These are phyloP conservation scores for Aspidapion aeneum DNA, from an alignment of 2,888 invertebrate species.

Conservation along the genomic window DNA sequence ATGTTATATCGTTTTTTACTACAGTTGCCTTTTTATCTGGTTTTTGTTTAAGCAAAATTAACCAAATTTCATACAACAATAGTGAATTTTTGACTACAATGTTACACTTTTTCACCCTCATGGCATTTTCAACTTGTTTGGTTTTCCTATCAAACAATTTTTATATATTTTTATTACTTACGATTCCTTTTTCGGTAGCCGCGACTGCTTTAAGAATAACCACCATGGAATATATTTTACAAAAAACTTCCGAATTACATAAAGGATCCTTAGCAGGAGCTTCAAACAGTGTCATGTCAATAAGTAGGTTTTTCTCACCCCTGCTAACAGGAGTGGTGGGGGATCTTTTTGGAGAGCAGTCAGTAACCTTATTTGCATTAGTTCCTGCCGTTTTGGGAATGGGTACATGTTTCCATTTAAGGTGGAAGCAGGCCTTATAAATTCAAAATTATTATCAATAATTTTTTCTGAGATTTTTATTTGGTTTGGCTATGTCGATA, in stretches of 20 bases:
- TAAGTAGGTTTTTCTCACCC: conserved; percentile 59
- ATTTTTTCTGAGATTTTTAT: conserved; percentile 56
- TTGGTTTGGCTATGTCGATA: conserved; percentile 56
- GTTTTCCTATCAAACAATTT: conserved; percentile 18
- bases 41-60: conserved; percentile 53
- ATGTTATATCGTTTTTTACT: conserved; percentile 61
- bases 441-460: too few relatives aligned
- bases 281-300: conserved; percentile 59
- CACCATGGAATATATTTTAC: conserved; percentile 58
- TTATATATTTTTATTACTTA: conserved; percentile 30
- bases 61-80: conserved; percentile 47
- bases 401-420: neutral
- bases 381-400: conserved; percentile 44
- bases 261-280: conserved; percentile 62
- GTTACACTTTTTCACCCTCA: conserved; percentile 54
- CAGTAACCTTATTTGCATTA: conserved; percentile 48
- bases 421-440: neutral
- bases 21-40: conserved; percentile 53
- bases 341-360: conserved; percentile 51
- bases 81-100: conserved; percentile 53
- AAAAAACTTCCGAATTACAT: conserved; percentile 51
- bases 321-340: conserved; percentile 56
- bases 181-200: conserved; percentile 56
- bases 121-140: conserved; percentile 38
- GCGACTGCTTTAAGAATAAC: conserved; percentile 57